These are phyloP conservation scores for Menidia beryllina DNA, from an alignment of 2,113 vertebrate genomes.

Conservation along the genomic window DNA sequence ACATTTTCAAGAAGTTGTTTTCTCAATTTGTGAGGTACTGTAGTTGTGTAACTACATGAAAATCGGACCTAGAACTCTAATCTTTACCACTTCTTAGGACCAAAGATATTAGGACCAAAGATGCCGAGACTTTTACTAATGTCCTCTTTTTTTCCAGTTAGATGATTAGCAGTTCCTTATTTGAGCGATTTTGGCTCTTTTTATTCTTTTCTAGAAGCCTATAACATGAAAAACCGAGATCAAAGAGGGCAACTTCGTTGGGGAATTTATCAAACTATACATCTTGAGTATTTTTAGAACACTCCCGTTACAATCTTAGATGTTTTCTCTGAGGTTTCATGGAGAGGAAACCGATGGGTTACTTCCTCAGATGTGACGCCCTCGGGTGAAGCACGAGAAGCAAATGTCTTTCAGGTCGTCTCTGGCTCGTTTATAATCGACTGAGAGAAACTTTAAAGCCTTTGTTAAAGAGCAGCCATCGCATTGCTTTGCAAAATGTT, in stretches of 20 bases:
- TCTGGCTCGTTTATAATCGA: background rate
- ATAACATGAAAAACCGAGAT: too few relatives aligned
- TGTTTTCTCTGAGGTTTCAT: background rate
- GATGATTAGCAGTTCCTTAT: too few relatives aligned
- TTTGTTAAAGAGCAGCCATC: background rate
- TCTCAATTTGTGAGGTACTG: background rate
- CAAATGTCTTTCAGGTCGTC: constrained; percentile 8
- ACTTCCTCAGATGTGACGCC: constrained; percentile 39
- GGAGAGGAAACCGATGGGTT: constrained; percentile 5
- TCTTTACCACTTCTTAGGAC: too few relatives aligned
- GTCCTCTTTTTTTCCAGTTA: background rate
- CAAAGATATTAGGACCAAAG: background rate
- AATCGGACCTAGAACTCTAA: too few relatives aligned
- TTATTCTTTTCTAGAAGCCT: too few relatives aligned
- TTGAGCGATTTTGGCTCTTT: too few relatives aligned
- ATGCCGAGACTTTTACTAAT: background rate
- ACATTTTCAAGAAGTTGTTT: background rate
- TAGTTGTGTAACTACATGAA: too few relatives aligned
- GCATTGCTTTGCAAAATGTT: background rate
- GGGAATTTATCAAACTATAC: too few relatives aligned
- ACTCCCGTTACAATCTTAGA: background rate
- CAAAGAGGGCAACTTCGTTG: too few relatives aligned
- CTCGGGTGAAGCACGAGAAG: background rate
- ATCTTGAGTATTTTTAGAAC: too few relatives aligned
- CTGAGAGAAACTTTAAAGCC: background rate